Percentiles rank a stretch among this genome's conserved stretches.
phyloP scores from a whole-genome alignment of 2,888 invertebrate species.

The Agriopis marginaria region DNA sequence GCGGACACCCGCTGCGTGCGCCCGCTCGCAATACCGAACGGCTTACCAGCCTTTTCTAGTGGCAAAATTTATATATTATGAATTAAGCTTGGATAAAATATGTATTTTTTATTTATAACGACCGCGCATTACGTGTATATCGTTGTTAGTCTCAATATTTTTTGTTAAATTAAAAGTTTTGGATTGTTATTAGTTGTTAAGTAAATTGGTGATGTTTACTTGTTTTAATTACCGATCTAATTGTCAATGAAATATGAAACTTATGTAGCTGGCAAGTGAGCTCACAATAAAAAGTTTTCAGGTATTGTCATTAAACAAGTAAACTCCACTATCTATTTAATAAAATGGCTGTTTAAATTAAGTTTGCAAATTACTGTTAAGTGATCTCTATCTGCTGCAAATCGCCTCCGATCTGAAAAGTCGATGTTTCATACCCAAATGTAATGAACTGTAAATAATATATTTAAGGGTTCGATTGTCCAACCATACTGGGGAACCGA shows the following conservation, averaged over 20 bases:
- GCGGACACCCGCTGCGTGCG: not conserved
- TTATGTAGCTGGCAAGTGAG: not conserved
- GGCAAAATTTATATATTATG: not conserved
- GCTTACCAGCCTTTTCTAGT: not conserved
- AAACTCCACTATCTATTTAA: constrained; percentile 22
- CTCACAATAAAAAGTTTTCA: not conserved
- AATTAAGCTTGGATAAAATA: constrained; percentile 1
- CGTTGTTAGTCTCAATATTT: constrained; percentile 16
- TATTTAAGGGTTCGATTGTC: constrained; percentile 61
- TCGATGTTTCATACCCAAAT: constrained; percentile 37
- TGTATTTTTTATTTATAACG: constrained; percentile 11
- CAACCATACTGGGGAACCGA: constrained; percentile 67
- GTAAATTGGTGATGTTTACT: constrained; percentile 26
- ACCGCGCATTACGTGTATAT: not conserved
- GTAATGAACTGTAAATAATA: constrained; percentile 52
- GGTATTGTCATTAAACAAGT: constrained; percentile 16
- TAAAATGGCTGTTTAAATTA: constrained; percentile 42
- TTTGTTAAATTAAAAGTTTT: constrained; percentile 28
- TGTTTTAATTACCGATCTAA: constrained; percentile 15
- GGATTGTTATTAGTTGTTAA: constrained; percentile 40
- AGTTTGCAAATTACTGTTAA: constrained; percentile 24
- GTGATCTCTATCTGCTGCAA: constrained; percentile 31
- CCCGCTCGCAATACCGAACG: not conserved
- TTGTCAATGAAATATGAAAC: not conserved
- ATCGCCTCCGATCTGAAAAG: constrained; percentile 31